Evolutionary conservation across 2,113 vertebrate species (phyloP), one percentile per base, ranked within the genome.

Genomic region (Microtus montanus): DNA sequence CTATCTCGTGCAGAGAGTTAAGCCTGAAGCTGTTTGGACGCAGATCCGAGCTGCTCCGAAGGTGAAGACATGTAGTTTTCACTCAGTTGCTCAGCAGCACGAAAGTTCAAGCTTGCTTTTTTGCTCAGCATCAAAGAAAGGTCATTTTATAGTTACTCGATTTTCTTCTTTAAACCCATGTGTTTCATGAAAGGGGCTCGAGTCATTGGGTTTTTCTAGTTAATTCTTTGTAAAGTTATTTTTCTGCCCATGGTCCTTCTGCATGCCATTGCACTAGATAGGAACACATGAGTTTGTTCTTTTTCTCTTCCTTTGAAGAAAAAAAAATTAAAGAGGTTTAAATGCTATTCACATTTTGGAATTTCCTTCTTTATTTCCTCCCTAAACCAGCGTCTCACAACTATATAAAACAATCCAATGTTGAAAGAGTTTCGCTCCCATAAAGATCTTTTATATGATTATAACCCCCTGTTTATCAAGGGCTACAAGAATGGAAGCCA

Each of bases 41-140:
- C 70, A 47, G 58, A 84, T 78, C 38, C 38, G 71, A 61, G 88
- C 78, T 93, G 91, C 73, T 74, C 83, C 58, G 38, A 70, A 97
- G 96, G 86, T 90, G 97, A 92, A 95, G 38, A 71, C 26, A 6
- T 91, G 70, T 95, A 64, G 96, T 96, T 97, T 97, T 97, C 93
- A 89, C 94, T 96, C 86, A 88, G 75, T 98, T 97, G 78, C 91
- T 95, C 93, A 84, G 92, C 93, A 96, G 89, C 54, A 93, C 86
- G 92, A 85, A 93, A 96, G 63, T 96, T 82, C 91, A 90, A 96
- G 63, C 96, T 98, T 97, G 71, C 92, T 96, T 98, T 98, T 97
- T 88, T 96, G 84, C 90, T 92, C 95, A 78, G 84, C 90, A 97
- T 98, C 98, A 97, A 95, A 96, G 96, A 97, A 97, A 96, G 74